Evolutionary conservation across 2,113 vertebrate genomes (phyloP).

Genomic region (Ceratotherium simum): DNA sequence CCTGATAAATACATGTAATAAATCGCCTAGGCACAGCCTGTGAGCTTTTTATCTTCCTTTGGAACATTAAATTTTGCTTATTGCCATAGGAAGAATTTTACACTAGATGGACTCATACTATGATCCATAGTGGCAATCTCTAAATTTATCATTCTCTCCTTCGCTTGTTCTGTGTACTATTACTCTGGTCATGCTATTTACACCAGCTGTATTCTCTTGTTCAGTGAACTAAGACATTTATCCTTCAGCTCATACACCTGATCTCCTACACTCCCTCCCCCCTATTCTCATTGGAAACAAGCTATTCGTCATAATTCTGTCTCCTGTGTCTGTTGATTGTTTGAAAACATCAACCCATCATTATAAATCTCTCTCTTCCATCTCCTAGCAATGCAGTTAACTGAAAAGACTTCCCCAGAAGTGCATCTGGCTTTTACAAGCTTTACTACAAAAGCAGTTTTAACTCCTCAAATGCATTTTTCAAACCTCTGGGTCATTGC

Average conservation of each 20-base stretch:
- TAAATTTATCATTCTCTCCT: conserved; percentile 37
- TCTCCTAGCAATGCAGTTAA: not conserved
- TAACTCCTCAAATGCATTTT: conserved; percentile 35
- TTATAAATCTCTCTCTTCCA: conserved; percentile 12
- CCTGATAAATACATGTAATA: conserved; percentile 32
- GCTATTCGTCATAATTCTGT: conserved; percentile 1
- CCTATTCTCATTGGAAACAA: conserved; percentile 7
- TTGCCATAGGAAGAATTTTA: not conserved
- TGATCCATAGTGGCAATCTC: not conserved
- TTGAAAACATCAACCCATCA: conserved; percentile 46
- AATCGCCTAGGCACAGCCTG: not conserved
- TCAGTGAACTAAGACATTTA: conserved; percentile 22
- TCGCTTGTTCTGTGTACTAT: not conserved
- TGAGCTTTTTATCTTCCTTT: conserved; percentile 37
- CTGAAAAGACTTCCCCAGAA: conserved; percentile 13
- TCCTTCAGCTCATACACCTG: conserved; percentile 22
- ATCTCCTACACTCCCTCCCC: not conserved
- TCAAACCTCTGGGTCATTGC: not conserved
- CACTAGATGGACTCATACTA: not conserved
- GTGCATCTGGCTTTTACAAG: not conserved
- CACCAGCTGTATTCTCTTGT: conserved; percentile 36
- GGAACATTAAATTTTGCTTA: conserved; percentile 49
- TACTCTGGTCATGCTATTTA: conserved; percentile 6
- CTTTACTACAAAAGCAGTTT: conserved; percentile 6
- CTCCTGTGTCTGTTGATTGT: conserved; percentile 40